A percentile compares a stretch with the other conserved stretches of the same genome.
Evolutionary conservation across 2,888 invertebrate species (phyloP).

Genomic region (Mantis religiosa): DNA sequence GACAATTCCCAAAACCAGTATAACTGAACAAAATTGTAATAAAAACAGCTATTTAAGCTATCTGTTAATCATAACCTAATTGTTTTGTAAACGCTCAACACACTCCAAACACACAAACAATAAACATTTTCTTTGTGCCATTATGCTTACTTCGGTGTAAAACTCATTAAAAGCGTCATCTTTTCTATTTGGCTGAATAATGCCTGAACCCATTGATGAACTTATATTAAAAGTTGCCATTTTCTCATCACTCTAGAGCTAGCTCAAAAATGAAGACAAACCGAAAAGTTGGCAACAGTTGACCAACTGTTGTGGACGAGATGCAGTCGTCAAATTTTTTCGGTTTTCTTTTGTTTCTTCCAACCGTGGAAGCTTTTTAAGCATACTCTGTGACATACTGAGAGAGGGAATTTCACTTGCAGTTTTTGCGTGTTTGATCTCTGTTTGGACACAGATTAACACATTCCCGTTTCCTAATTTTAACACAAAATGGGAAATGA

Average conservation of each 20-base stretch:
- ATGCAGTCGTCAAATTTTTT: neutral
- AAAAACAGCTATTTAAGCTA: neutral
- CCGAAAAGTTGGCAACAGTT: neutral
- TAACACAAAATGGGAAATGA: neutral
- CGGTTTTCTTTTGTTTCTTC: neutral
- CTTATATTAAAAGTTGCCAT: conserved; percentile 12
- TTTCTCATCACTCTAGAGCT: neutral
- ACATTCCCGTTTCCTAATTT: neutral
- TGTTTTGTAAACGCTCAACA: neutral
- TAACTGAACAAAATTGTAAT: neutral
- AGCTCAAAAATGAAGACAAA: neutral
- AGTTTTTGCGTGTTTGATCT: neutral
- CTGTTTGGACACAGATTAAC: neutral
- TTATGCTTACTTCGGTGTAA: conserved; percentile 68
- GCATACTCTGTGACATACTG: neutral
- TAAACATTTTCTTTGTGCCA: neutral
- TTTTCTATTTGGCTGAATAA: conserved; percentile 39
- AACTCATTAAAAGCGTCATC: conserved; percentile 76
- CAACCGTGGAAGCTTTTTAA: neutral
- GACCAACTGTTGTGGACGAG: neutral
- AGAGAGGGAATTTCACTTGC: neutral
- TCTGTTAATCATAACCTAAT: neutral
- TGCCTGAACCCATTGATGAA: conserved; percentile 5
- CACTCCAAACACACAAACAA: neutral
- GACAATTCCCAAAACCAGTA: neutral